Base-by-base conservation (phyloP, 2,113 vertebrate genomes). In the Butastur rufipennis region DNA sequence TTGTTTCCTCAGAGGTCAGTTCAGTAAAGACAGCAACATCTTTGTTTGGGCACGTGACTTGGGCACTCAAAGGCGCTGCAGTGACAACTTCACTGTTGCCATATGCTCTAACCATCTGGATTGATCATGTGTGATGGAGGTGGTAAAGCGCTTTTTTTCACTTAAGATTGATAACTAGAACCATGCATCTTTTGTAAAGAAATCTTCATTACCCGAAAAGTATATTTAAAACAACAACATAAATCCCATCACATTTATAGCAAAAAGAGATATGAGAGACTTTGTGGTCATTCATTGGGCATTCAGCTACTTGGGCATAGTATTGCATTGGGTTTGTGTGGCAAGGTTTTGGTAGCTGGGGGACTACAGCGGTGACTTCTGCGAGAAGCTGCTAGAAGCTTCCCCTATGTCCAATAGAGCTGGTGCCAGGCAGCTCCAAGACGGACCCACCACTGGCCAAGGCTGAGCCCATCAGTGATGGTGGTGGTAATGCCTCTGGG, bases 71-170 rank as follows among this genome's bases (percentile, higher is more conserved):
- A 86, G 93, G 38, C n/a, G 0, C 29, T 19, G 9, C 31, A 16
- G 92, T 80, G 91, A 93, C 88, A 97, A 86, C 81, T 90, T 90
- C 93, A 50, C 86, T 86, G 81, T 78, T 93, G 78, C 96, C 95
- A 79, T 96, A 95, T 98, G 97, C 56, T 94, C 71, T 70, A 48
- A 18, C 86, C 97, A 96, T 93, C 97, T 97, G 97, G 83, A 70
- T n/a, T 74, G 83, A 62, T 38, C 65, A 67, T 29, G 68, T 72
- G n/a, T 78, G 67, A 93, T 10, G 89, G 83, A 88, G 86, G 75
- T 47, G 63, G 42, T 70, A 80, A 40, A 50, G 74, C n/a, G 34
- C 31, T 59, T 63, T n/a, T 36, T 42, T 85, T 62, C 66, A 67
- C 43, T 81, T 62, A 67, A 32, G 5, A 53, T 16, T 91, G 79